Percentiles rank a stretch among this genome's conserved stretches.
These are phyloP conservation scores for Phyllostomus hastatus DNA, from an alignment of 2,113 vertebrate species.

Conservation along the genomic window DNA sequence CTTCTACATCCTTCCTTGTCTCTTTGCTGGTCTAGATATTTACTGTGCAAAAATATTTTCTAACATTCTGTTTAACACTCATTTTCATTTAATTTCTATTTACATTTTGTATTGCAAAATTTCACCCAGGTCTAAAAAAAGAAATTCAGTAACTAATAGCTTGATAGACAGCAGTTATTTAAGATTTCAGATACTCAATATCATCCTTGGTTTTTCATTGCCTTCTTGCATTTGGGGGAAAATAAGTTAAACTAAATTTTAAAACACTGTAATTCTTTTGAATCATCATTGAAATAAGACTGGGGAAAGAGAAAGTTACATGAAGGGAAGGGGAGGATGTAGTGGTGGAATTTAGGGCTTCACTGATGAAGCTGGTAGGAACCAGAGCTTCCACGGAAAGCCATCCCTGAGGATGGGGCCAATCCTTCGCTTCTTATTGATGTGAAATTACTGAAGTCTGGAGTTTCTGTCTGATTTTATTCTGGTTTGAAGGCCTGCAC, in stretches of 20 bases:
- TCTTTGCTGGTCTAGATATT: slow-evolving; percentile 48
- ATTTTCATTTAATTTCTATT: slow-evolving; percentile 78
- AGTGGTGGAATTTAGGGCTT: background rate
- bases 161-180: slow-evolving; percentile 61
- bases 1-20: background rate
- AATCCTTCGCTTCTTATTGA: background rate
- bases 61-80: slow-evolving; percentile 76
- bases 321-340: slow-evolving; percentile 1
- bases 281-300: background rate
- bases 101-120: slow-evolving; percentile 77
- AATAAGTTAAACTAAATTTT: slow-evolving; percentile 17
- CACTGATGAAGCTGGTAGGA: background rate
- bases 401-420: background rate
- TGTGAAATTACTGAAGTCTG: background rate
- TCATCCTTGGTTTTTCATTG: slow-evolving; percentile 1
- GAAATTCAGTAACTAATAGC: slow-evolving; percentile 65
- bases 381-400: background rate
- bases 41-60: slow-evolving; percentile 74
- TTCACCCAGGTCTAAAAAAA: slow-evolving; percentile 75
- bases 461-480: background rate
- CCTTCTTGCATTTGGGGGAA: background rate
- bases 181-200: slow-evolving; percentile 35
- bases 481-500: background rate
- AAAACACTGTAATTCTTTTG: background rate
- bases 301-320: background rate